A percentile compares a stretch with the other conserved stretches of the same genome.
These are phyloP conservation scores for Euplexia lucipara DNA, from an alignment of 2,888 invertebrate genomes.

Conservation along the genomic window DNA sequence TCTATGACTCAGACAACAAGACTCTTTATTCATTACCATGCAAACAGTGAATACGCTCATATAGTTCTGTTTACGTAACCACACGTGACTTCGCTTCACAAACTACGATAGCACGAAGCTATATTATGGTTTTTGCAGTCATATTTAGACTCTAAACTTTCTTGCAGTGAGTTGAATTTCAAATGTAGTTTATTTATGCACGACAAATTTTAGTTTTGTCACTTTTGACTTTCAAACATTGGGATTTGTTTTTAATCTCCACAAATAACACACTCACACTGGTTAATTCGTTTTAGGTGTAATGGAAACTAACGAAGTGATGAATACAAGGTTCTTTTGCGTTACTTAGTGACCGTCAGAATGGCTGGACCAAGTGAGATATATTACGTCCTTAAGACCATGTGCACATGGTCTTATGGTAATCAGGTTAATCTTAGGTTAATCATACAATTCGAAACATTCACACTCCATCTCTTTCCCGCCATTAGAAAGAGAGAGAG, in stretches of 20 bases:
- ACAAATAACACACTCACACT: not conserved
- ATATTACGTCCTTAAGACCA: too few species aligned
- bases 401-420: too few species aligned
- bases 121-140: slow-evolving; percentile 21
- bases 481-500: too few species aligned
- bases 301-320: too few species aligned
- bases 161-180: slow-evolving; percentile 25
- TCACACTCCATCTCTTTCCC: too few species aligned
- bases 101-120: slow-evolving; percentile 42
- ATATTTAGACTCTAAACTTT: slow-evolving; percentile 47
- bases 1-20: slow-evolving; percentile 46
- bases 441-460: too few species aligned
- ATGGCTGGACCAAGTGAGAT: too few species aligned
- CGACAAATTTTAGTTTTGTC: slow-evolving; percentile 35
- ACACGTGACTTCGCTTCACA: slow-evolving; percentile 65
- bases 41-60: slow-evolving; percentile 44
- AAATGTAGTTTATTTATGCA: slow-evolving; percentile 15
- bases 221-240: slow-evolving; percentile 33
- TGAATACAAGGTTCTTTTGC: too few species aligned
- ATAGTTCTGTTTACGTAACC: slow-evolving; percentile 36
- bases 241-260: slow-evolving; percentile 15
- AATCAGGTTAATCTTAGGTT: too few species aligned
- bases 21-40: slow-evolving; percentile 42
- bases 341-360: too few species aligned
- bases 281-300: slow-evolving; percentile 6